These are phyloP conservation scores for Podabrus alpinus DNA, from an alignment of 2,888 invertebrate species.

Conservation along the genomic window DNA sequence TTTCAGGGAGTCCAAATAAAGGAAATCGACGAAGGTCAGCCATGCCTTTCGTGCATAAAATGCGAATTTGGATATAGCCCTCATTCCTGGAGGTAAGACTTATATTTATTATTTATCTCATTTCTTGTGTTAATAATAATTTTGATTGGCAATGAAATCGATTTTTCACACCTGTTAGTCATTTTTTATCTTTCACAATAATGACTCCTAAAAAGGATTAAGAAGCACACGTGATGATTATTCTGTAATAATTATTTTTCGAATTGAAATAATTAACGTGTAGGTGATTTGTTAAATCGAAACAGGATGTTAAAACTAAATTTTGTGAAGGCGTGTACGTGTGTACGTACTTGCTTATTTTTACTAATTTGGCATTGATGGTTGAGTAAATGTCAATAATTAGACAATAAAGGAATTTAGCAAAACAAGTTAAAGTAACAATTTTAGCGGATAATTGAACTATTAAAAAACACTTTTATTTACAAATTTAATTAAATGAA, in stretches of 20 bases:
- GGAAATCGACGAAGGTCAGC: slow-evolving; percentile 84
- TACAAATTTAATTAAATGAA: background rate
- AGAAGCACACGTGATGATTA: background rate
- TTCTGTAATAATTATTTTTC: background rate
- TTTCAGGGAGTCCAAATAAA: slow-evolving; percentile 84
- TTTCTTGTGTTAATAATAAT: background rate
- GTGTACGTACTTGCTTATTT: background rate
- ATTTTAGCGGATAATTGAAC: background rate
- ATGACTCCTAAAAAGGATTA: background rate
- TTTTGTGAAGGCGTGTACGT: background rate
- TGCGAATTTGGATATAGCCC: slow-evolving; percentile 79
- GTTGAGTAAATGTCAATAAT: background rate
- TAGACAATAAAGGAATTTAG: background rate
- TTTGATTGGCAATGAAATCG: background rate
- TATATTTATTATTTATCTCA: slow-evolving; percentile 11
- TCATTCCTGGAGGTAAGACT: slow-evolving; percentile 86
- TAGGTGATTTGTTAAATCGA: background rate
- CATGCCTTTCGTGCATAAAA: slow-evolving; percentile 82
- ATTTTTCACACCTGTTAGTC: background rate
- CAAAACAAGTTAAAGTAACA: background rate
- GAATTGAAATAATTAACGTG: background rate
- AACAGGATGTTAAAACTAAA: background rate
- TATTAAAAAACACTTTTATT: background rate
- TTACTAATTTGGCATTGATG: background rate
- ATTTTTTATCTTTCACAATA: background rate